These are phyloP conservation scores for Paedocypris micromegethes DNA, from an alignment of 2,797 vertebrate species.

Conservation along the genomic window DNA sequence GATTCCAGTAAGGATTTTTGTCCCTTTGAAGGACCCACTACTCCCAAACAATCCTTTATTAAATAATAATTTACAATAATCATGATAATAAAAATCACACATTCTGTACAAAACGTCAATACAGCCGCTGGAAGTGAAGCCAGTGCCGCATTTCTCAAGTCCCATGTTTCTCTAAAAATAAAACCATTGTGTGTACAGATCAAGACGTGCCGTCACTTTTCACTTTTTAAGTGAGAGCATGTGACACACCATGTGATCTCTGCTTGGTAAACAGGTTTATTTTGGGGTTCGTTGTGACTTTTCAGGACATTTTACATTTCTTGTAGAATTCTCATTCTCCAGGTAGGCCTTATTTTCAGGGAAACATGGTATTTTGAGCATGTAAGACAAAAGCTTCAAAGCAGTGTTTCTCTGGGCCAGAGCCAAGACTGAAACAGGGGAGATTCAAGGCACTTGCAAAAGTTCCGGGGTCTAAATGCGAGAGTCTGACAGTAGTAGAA, in stretches of 20 bases:
- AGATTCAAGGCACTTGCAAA: constrained; percentile 95
- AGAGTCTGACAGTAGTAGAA: constrained; percentile 53
- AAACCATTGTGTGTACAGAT: no score
- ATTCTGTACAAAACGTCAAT: constrained; percentile 75
- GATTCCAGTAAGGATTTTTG: no score
- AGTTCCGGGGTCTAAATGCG: constrained; percentile 65
- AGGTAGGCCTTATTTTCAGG: no score
- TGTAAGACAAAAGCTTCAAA: constrained; percentile 59
- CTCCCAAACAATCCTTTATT: constrained; percentile 85
- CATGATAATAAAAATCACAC: constrained; percentile 77
- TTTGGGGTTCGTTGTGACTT: no score
- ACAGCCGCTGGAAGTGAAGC: constrained; percentile 75
- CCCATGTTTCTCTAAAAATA: not conserved
- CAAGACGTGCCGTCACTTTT: no score
- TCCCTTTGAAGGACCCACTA: no score
- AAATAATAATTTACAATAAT: constrained; percentile 84
- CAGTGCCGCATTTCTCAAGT: constrained; percentile 62
- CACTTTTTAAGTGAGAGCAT: no score
- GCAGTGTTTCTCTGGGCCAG: constrained; percentile 72
- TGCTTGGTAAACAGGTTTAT: no score
- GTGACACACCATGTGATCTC: no score
- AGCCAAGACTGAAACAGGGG: constrained; percentile 73
- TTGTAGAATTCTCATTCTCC: no score
- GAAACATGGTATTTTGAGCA: constrained; percentile 21
- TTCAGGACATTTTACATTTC: no score